Evolutionary conservation across 2,113 vertebrate species (phyloP).

Genomic region (Bubalus kerabau): DNA sequence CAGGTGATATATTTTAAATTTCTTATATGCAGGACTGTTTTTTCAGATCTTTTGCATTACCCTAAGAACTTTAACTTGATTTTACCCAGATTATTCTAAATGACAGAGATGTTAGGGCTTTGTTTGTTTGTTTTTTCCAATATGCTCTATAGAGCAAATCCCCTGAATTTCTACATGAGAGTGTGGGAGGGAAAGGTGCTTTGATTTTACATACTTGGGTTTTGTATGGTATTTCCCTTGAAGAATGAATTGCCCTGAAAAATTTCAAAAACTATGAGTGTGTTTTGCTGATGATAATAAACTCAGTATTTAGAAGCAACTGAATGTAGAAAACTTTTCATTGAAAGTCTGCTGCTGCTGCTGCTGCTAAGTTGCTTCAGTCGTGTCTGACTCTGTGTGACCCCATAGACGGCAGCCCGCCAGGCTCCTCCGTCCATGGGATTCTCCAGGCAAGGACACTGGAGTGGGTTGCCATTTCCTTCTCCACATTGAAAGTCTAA

Average conservation of each 20-base stretch:
- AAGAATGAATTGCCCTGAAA: background rate
- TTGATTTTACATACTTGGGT: background rate
- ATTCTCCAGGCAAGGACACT: background rate
- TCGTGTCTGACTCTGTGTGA: too few species aligned
- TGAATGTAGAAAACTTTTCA: background rate
- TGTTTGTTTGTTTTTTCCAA: background rate
- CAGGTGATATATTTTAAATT: slow-evolving; percentile 2
- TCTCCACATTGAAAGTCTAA: background rate
- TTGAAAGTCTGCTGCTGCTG: background rate
- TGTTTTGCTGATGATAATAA: background rate
- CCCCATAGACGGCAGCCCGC: rapidly evolving
- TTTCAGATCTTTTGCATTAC: background rate
- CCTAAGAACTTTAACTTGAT: background rate
- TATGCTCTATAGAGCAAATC: background rate
- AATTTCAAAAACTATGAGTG: background rate
- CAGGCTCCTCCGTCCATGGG: background rate
- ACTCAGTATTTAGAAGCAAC: background rate
- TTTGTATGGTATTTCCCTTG: background rate
- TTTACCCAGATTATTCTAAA: background rate
- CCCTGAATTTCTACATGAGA: background rate
- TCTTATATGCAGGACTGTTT: background rate
- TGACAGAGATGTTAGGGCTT: background rate
- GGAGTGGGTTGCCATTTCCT: background rate
- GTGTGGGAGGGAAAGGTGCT: background rate
- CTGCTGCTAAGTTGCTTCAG: too few species aligned